These are phyloP conservation scores for Plodia interpunctella DNA, from an alignment of 1,140 invertebrate genomes.

Conservation along the genomic window DNA sequence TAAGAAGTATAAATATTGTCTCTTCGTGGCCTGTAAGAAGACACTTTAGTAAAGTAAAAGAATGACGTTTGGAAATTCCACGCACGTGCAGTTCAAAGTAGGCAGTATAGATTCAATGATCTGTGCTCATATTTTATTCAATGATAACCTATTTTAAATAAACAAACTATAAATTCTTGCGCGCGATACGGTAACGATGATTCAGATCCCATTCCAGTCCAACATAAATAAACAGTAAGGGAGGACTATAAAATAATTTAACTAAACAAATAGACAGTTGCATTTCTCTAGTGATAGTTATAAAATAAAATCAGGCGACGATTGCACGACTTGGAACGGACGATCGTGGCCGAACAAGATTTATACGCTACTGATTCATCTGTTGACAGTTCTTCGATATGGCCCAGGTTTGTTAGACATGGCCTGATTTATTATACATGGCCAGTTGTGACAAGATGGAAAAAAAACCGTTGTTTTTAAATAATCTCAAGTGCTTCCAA, in stretches of 20 bases:
- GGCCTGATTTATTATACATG: neutral
- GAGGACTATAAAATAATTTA: slow-evolving; percentile 37
- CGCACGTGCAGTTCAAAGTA: too few relatives aligned
- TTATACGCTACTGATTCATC: slow-evolving; percentile 65
- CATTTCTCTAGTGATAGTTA: slow-evolving; percentile 42
- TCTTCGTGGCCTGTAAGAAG: too few relatives aligned
- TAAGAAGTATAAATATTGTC: neutral
- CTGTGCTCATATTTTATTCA: neutral
- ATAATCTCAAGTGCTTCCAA: too few relatives aligned
- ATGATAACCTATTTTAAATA: neutral
- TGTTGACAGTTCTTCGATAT: slow-evolving; percentile 45
- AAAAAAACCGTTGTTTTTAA: too few relatives aligned
- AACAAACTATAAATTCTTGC: neutral
- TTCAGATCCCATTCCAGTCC: neutral
- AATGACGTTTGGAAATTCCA: too few relatives aligned
- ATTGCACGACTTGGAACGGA: slow-evolving; percentile 30
- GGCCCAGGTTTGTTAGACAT: neutral
- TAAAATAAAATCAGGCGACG: slow-evolving; percentile 45
- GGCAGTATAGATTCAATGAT: too few relatives aligned
- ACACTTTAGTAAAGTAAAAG: too few relatives aligned
- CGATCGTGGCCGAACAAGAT: slow-evolving; percentile 45
- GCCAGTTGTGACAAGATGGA: too few relatives aligned
- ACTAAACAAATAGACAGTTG: slow-evolving; percentile 44
- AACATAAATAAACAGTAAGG: slow-evolving; percentile 22
- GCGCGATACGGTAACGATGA: neutral